Base-by-base conservation (phyloP, 2,797 vertebrate genomes). In the Bufotes viridis region DNA sequence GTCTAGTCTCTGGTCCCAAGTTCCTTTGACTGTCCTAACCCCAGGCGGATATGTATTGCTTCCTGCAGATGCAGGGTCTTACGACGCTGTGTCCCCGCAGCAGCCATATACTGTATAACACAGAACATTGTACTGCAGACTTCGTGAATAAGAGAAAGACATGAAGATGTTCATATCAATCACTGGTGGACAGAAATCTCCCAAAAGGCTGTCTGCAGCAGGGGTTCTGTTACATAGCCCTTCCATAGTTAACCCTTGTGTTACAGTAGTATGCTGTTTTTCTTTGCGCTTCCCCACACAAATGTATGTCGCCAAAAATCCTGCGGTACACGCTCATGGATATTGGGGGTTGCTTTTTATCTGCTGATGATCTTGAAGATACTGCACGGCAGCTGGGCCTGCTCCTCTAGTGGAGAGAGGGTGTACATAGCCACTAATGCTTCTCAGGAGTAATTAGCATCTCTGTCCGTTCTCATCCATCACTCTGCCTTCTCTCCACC, bases 371-470 rank as follows among this genome's bases (percentile, higher is more conserved):
- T 22, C 24, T 26, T 58, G 18, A 34, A 84, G 67, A 84, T 55
- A 22, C 34, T 58, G 26, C 53, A 42, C 74, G 69, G 57, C 75
- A 69, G 20, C 79, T 51, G 78, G 79, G 78, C 79, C 61, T 63
- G 58, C 29, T 76, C 67, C 70, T 67, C 83, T 85, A 79, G 60
- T 84, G 76, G 42, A 60, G 82, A 63, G 34, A 42, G 80, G 61
- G 18, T 63, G 87, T 85, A 78, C 58, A 22, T 81, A 88, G 72
- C 61, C 85, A 89, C 70, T 87, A 76, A 84, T 81, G 86, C 67
- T 75, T 90, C 76, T 84, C 58, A 42, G 70, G 69, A 87, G 87
- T 90, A 90, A 90, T 85, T 84, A 90, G 84, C 85, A 87, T 76
- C 82, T 88, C 81, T 90, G 81, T 85, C 82, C 70, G 15, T 81